Evolutionary conservation across 2,797 vertebrate genomes (phyloP).

Genomic region (Phataginus tricuspis): DNA sequence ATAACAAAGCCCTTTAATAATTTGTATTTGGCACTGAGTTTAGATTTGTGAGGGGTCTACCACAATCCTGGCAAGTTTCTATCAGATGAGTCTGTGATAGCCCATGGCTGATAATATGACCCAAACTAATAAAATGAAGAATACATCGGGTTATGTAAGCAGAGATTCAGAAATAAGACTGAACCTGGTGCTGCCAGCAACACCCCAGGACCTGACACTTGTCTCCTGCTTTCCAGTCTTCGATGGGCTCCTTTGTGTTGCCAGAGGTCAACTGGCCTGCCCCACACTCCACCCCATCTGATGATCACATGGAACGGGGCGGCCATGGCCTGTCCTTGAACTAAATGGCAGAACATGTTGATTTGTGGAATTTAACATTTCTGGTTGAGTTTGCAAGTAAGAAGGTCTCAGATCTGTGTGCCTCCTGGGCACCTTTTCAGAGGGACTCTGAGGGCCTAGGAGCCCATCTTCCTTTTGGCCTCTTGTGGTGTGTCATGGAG

Average conservation of each 20-base stretch:
- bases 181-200: background rate
- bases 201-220: too few species aligned
- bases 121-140: background rate
- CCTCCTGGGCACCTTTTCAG: background rate
- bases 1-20: background rate
- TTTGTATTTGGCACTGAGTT: background rate
- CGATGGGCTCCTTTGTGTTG: too few species aligned
- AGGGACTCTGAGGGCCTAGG: accelerated
- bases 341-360: background rate
- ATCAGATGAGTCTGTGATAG: background rate
- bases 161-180: background rate
- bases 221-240: background rate
- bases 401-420: accelerated
- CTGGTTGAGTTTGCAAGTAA: accelerated
- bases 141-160: background rate
- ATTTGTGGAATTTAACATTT: background rate
- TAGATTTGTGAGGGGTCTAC: background rate
- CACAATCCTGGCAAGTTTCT: background rate
- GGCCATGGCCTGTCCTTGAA: background rate
- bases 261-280: background rate
- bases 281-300: background rate
- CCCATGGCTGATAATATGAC: background rate
- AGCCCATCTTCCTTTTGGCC: accelerated
- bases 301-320: background rate
- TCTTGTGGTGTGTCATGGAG: background rate